Conservation (phyloP, 2,113 vertebrate genomes). For the Thinocorus orbignyianus region DNA sequence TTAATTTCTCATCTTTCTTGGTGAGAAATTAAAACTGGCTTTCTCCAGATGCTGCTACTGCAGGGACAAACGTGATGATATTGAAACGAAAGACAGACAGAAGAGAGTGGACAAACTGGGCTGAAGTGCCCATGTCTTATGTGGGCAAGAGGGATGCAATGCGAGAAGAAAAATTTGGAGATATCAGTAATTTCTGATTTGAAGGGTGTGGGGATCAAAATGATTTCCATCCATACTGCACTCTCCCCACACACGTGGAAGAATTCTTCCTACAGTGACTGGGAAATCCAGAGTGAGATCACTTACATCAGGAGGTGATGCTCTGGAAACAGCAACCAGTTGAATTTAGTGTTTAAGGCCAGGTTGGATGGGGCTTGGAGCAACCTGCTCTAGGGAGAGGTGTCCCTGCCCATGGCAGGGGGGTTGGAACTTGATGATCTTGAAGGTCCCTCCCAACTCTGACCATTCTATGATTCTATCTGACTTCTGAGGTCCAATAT, state of each 20-base stretch:
- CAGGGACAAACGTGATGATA: neutral
- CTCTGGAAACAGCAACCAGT: neutral
- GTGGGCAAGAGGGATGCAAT: neutral
- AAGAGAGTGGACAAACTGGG: neutral
- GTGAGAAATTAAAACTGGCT: neutral
- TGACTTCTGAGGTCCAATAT: neutral
- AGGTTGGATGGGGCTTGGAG: no score
- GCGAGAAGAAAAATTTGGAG: neutral
- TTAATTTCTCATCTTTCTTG: no score
- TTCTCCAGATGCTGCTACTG: neutral
- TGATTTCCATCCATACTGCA: neutral
- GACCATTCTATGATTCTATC: no score
- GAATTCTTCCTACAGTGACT: neutral
- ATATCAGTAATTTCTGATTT: no score
- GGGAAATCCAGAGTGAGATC: no score
- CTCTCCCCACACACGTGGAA: neutral
- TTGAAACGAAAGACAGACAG: neutral
- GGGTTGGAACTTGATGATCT: no score
- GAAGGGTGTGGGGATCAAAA: neutral
- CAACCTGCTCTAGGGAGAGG: no score
- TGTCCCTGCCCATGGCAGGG: no score
- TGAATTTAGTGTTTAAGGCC: no score
- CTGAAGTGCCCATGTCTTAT: fast-evolving
- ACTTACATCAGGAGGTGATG: neutral
- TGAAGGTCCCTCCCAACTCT: no score